These are phyloP conservation scores for Otolemur crassicaudatus DNA, from an alignment of 2,797 vertebrate genomes.

Conservation along the genomic window DNA sequence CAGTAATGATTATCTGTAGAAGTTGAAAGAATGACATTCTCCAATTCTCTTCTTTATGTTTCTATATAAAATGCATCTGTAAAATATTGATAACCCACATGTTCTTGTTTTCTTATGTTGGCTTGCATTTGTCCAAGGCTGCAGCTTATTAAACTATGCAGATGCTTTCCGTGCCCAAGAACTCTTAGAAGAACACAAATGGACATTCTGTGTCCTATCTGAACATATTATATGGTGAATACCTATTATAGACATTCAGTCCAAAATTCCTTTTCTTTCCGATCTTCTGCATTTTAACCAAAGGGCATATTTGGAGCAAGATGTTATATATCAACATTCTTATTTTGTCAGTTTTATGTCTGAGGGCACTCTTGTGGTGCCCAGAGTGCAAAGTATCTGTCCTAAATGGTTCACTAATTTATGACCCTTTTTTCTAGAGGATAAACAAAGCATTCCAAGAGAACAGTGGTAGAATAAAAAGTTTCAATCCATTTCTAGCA, in stretches of 20 bases:
- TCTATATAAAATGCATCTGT: background rate
- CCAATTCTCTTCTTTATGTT: background rate
- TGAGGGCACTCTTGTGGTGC: background rate
- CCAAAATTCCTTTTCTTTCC: background rate
- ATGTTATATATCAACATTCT: background rate
- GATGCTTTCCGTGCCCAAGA: background rate
- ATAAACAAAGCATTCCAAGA: background rate
- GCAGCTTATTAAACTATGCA: background rate
- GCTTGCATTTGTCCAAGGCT: background rate
- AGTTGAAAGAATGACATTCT: background rate
- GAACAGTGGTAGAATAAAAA: background rate
- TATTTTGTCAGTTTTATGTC: background rate
- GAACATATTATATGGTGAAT: too few relatives aligned
- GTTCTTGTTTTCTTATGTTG: background rate
- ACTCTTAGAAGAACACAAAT: background rate
- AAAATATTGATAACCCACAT: background rate
- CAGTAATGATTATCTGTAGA: background rate
- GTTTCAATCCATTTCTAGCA: background rate
- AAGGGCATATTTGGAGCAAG: background rate
- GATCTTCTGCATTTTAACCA: background rate
- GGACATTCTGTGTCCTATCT: too few relatives aligned
- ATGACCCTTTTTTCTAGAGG: background rate
- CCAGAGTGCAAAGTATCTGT: background rate
- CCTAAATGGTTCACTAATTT: background rate
- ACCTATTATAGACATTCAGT: background rate